Percentiles rank a stretch among this genome's conserved stretches.
Conservation (phyloP, 2,113 vertebrate genomes). For the Calidris pygmaea region DNA sequence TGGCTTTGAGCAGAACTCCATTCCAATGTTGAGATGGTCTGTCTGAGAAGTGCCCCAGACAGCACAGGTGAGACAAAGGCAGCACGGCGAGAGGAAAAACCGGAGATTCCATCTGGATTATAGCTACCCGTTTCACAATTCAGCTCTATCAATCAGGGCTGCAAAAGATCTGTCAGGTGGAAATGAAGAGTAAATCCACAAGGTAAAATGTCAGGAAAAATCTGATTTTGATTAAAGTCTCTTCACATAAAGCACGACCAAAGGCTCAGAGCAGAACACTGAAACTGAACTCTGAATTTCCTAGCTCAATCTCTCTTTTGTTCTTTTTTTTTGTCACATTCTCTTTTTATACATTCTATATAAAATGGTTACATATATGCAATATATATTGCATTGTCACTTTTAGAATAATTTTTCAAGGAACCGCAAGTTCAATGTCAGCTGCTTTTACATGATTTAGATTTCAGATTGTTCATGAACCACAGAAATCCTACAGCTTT, state of each 20-base stretch:
- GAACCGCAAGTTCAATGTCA: not conserved
- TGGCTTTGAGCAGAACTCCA: not conserved
- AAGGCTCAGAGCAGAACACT: not conserved
- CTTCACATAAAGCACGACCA: not conserved
- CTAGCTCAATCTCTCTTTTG: not conserved
- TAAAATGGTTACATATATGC: not conserved
- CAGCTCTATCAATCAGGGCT: not conserved
- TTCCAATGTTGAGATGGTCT: not conserved
- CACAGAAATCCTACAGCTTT: not conserved
- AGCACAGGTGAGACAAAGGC: not conserved
- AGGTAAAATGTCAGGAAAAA: not conserved
- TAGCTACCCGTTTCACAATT: not conserved
- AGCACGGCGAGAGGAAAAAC: not conserved
- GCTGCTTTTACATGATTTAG: not conserved
- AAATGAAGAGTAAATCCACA: not conserved
- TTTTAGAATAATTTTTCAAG: not conserved
- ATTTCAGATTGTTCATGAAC: not conserved
- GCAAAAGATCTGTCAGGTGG: not conserved
- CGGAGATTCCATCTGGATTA: not conserved
- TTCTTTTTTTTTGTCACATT: not conserved
- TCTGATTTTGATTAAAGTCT: conserved; percentile 15
- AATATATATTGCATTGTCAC: not conserved
- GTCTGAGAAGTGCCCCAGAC: not conserved
- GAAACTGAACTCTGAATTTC: not conserved
- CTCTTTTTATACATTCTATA: not conserved